Conservation (phyloP, 2,113 vertebrate genomes). For the Pomatorhinus ruficollis region DNA sequence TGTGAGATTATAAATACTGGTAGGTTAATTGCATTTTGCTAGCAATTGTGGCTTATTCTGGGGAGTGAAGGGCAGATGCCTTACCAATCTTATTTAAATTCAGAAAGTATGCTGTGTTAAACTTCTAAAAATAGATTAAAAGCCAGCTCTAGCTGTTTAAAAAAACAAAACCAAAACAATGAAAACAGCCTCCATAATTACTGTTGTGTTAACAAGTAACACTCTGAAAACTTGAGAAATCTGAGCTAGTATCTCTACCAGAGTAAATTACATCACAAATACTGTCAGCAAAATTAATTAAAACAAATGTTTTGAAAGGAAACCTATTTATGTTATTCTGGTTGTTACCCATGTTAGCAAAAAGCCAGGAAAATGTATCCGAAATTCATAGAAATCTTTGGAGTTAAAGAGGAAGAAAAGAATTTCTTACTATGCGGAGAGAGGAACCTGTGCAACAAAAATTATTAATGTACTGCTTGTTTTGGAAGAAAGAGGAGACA, state of each 20-base stretch:
- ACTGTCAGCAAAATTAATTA: not conserved
- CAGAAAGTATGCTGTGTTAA: not conserved
- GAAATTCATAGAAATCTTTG: not conserved
- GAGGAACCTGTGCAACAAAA: not conserved
- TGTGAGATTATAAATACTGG: not conserved
- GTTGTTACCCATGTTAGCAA: not conserved
- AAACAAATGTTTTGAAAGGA: not conserved
- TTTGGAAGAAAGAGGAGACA: not conserved
- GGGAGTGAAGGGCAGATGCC: not conserved
- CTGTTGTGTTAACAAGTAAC: not conserved
- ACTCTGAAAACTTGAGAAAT: not conserved
- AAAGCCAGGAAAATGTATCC: not conserved
- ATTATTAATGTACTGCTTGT: not conserved
- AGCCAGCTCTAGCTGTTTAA: not conserved
- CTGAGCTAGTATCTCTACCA: not conserved
- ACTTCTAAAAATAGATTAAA: not conserved
- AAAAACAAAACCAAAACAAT: not conserved
- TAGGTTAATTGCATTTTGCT: not conserved
- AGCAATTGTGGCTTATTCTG: not conserved
- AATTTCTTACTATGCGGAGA: not conserved
- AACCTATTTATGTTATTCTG: not conserved
- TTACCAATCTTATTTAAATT: not conserved
- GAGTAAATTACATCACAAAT: not conserved
- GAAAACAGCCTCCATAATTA: not conserved
- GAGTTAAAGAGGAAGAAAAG: not conserved